These are phyloP conservation scores for Lagocephalus sceleratus DNA, from an alignment of 2,797 vertebrate genomes.

Conservation along the genomic window DNA sequence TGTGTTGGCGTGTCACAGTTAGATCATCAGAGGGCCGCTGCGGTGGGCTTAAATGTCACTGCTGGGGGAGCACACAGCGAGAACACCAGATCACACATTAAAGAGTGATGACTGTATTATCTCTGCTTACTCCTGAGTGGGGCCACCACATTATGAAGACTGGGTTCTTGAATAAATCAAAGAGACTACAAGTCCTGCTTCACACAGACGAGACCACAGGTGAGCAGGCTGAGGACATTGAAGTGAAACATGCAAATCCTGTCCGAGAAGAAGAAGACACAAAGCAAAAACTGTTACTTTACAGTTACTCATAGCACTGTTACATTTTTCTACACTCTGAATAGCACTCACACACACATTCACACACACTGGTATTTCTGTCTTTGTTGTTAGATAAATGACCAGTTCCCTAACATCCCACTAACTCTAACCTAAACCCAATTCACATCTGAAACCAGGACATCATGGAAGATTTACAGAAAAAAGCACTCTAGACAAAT, in stretches of 20 bases:
- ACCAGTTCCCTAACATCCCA: too few species aligned
- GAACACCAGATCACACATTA: slow-evolving; percentile 27
- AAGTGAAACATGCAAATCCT: too few species aligned
- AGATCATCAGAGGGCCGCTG: slow-evolving; percentile 49
- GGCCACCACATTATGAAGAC: slow-evolving; percentile 18
- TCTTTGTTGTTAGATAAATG: too few species aligned
- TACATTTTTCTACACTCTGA: too few species aligned
- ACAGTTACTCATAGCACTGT: too few species aligned
- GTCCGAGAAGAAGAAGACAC: background rate
- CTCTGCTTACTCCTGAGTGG: slow-evolving; percentile 11
- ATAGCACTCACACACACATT: too few species aligned
- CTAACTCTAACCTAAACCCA: too few species aligned
- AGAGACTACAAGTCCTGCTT: slow-evolving; percentile 1
- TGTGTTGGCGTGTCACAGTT: slow-evolving; percentile 30
- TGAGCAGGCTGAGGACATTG: too few species aligned
- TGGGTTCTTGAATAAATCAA: slow-evolving; percentile 10
- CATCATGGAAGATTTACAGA: too few species aligned
- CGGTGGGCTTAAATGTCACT: slow-evolving; percentile 50
- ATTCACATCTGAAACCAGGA: too few species aligned
- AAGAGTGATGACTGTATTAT: slow-evolving; percentile 30
- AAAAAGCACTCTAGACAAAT: too few species aligned
- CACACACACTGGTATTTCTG: too few species aligned
- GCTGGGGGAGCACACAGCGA: slow-evolving; percentile 26
- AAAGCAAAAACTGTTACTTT: background rate
- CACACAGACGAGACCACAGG: background rate